A percentile compares a stretch with the other conserved stretches of the same genome.
Conservation (phyloP, 2,888 invertebrate genomes). For the Nomada fabriciana region DNA sequence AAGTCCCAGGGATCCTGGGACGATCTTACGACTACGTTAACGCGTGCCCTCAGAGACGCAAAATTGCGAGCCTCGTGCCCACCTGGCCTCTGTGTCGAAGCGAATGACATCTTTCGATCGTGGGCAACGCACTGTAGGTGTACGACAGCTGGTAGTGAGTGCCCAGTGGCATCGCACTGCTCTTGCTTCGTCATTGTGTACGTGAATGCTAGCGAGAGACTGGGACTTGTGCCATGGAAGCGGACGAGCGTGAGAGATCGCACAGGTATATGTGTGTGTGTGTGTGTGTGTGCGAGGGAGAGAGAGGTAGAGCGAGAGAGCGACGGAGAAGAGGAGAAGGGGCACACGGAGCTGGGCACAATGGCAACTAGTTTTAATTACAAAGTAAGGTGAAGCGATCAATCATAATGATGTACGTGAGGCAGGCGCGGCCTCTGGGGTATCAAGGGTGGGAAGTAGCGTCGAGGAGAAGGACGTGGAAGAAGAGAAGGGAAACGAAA, state of each 20-base stretch:
- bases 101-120: too few species aligned
- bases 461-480: slow-evolving; percentile 64
- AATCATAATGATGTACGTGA: slow-evolving; percentile 85
- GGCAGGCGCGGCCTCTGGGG: slow-evolving; percentile 83
- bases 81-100: too few species aligned
- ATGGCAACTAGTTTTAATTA: slow-evolving; percentile 85
- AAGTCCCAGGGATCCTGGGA: too few species aligned
- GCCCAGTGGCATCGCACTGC: slow-evolving; percentile 56
- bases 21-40: too few species aligned
- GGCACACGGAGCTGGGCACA: slow-evolving; percentile 81
- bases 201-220: slow-evolving; percentile 68
- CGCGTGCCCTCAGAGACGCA: too few species aligned
- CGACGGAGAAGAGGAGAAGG: slow-evolving; percentile 66
- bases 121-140: slow-evolving; percentile 56
- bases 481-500: slow-evolving; percentile 66
- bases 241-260: slow-evolving; percentile 59
- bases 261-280: neutral
- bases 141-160: slow-evolving; percentile 62
- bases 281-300: slow-evolving; percentile 28
- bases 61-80: too few species aligned
- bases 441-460: slow-evolving; percentile 73
- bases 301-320: slow-evolving; percentile 37
- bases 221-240: slow-evolving; percentile 57
- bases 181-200: slow-evolving; percentile 66
- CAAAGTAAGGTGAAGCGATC: slow-evolving; percentile 85